These are phyloP conservation scores for Manduca sexta DNA, from an alignment of 1,140 invertebrate genomes.

Conservation along the genomic window DNA sequence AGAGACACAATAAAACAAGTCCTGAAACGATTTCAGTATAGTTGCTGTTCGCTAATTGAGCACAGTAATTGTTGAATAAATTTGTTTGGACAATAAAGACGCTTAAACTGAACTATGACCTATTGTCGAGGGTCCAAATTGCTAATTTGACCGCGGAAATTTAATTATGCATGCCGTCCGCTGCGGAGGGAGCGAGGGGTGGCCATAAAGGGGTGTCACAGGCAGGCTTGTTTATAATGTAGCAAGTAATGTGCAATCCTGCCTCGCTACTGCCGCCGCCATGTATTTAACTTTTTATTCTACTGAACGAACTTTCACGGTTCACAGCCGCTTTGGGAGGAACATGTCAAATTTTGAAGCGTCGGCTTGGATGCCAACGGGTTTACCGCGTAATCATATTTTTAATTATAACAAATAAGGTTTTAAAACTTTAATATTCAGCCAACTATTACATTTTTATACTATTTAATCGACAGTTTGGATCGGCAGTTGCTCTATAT, in stretches of 20 bases:
- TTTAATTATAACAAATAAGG: too few species aligned
- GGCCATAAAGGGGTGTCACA: conserved; percentile 61
- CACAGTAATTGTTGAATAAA: conserved; percentile 25
- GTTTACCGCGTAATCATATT: too few species aligned
- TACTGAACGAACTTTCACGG: conserved; percentile 52
- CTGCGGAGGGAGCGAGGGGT: conserved; percentile 38
- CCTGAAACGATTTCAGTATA: conserved; percentile 19
- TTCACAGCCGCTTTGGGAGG: conserved; percentile 37
- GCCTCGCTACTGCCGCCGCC: conserved; percentile 40
- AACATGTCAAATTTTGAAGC: conserved; percentile 37
- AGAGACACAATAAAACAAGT: conserved; percentile 23
- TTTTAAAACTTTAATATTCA: too few species aligned
- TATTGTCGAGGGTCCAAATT: conserved; percentile 62
- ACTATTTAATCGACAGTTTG: too few species aligned
- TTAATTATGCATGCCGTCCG: conserved; percentile 68
- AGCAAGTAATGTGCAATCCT: conserved; percentile 57
- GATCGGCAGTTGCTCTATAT: too few species aligned
- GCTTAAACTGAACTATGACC: conserved; percentile 64
- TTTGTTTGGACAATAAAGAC: conserved; percentile 63
- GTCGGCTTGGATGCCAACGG: too few species aligned
- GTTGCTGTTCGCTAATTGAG: conserved; percentile 18
- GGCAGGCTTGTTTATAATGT: conserved; percentile 67
- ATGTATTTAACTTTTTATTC: conserved; percentile 66
- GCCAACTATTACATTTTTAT: too few species aligned
- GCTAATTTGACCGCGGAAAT: conserved; percentile 69